These are phyloP conservation scores for Iselma pallidipennis DNA, from an alignment of 2,888 invertebrate species.

Conservation along the genomic window DNA sequence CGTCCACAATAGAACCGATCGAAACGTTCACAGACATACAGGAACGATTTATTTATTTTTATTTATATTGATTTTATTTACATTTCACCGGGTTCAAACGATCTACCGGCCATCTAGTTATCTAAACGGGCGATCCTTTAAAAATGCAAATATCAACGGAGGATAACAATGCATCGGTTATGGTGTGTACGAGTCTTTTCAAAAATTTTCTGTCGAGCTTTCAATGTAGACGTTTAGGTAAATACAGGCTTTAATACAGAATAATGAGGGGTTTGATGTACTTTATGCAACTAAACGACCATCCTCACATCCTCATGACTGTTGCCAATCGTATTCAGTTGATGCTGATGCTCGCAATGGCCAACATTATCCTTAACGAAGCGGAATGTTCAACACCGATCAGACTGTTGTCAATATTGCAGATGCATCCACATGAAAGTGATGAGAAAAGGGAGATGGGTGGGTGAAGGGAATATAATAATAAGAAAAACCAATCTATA, in stretches of 20 bases:
- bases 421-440: constrained; percentile 6
- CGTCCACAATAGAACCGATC: constrained; percentile 22
- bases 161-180: constrained; percentile 21
- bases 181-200: constrained; percentile 11
- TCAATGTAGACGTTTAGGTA: constrained; percentile 44
- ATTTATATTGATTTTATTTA: not conserved
- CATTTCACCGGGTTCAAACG: constrained; percentile 2
- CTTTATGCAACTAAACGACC: constrained; percentile 40
- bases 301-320: constrained; percentile 31
- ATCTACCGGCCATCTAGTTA: constrained; percentile 17
- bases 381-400: not conserved
- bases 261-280: constrained; percentile 46
- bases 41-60: constrained; percentile 21
- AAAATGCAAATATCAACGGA: constrained; percentile 22
- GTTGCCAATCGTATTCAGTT: not conserved
- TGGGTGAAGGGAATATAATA: no score
- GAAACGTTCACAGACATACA: constrained; percentile 14
- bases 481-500: no score
- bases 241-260: constrained; percentile 45
- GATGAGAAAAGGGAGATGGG: constrained; percentile 5
- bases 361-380: constrained; percentile 7
- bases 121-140: constrained; percentile 22
- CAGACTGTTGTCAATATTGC: not conserved
- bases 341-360: not conserved
- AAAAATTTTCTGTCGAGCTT: constrained; percentile 27